Conservation (phyloP, 2,797 vertebrate species). For the Carcharodon carcharias region DNA sequence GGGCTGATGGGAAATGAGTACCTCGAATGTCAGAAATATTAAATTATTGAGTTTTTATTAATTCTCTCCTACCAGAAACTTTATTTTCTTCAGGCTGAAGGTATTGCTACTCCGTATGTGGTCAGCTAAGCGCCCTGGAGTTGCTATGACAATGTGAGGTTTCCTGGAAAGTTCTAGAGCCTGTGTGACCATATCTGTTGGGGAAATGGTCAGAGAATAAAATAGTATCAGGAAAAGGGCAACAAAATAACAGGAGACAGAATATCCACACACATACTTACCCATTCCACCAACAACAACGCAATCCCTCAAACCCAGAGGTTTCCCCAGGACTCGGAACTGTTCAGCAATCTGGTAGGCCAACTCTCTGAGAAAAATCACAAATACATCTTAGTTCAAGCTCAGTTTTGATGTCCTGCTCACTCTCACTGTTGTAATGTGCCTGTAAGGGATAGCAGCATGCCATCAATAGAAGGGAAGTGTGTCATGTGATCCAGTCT, state of each 20-base stretch:
- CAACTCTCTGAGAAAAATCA: slow-evolving; percentile 67
- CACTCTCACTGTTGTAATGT: too few species aligned
- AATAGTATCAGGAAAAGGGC: background rate
- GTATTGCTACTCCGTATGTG: slow-evolving; percentile 85
- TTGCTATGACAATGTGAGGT: slow-evolving; percentile 85
- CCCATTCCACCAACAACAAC: slow-evolving; percentile 91
- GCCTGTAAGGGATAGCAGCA: too few species aligned
- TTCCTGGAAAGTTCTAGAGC: slow-evolving; percentile 75
- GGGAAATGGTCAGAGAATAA: background rate
- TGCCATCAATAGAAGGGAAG: too few species aligned
- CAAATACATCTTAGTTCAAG: background rate
- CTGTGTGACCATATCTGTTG: slow-evolving; percentile 81
- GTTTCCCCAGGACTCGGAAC: slow-evolving; percentile 86
- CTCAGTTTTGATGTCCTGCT: background rate
- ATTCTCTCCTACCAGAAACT: slow-evolving; percentile 66
- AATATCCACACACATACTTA: slow-evolving; percentile 47
- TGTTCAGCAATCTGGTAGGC: slow-evolving; percentile 94
- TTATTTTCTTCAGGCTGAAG: slow-evolving; percentile 73
- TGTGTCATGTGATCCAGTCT: too few species aligned
- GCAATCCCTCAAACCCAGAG: slow-evolving; percentile 79
- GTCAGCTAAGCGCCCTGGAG: slow-evolving; percentile 81
- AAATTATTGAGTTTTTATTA: background rate
- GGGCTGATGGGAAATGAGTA: background rate
- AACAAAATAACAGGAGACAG: fast-evolving
- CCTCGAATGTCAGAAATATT: background rate